phyloP scores from a whole-genome alignment of 2,113 vertebrate species.

The Anas platyrhynchos region DNA sequence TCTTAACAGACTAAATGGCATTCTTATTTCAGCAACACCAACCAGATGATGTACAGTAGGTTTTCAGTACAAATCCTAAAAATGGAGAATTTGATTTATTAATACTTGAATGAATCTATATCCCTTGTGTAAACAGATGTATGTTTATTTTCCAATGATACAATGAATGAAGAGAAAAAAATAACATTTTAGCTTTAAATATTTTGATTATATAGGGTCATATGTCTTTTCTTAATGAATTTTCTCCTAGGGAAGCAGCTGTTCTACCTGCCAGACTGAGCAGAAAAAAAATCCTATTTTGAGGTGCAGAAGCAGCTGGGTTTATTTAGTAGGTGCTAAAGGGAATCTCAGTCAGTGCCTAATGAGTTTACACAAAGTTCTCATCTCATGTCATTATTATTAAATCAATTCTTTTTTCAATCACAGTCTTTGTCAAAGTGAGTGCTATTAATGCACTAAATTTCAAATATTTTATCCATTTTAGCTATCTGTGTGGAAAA shows the following conservation, averaged over 20 bases:
- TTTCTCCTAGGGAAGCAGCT: slow-evolving; percentile 1
- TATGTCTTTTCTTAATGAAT: not conserved
- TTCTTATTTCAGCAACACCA: too few relatives aligned
- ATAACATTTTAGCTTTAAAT: not conserved
- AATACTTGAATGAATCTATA: too few relatives aligned
- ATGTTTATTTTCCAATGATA: not conserved
- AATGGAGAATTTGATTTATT: too few relatives aligned
- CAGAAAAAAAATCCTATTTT: not conserved
- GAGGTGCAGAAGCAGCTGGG: not conserved
- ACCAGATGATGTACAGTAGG: too few relatives aligned
- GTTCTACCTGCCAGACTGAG: not conserved
- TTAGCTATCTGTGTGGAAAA: not conserved
- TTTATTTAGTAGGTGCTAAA: slow-evolving; percentile 5
- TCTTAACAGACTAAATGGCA: too few relatives aligned
- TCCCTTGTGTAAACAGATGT: not conserved
- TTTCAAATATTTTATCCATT: not conserved
- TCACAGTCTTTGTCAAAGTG: not conserved
- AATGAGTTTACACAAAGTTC: not conserved
- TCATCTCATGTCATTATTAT: not conserved
- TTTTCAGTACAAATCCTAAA: too few relatives aligned
- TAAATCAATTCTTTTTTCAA: not conserved
- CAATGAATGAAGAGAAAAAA: not conserved
- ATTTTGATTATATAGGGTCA: not conserved
- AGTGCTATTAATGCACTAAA: not conserved
- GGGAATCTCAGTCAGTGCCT: not conserved